Base-by-base conservation (phyloP, 1,140 invertebrate species). In the Colletes gigas region DNA sequence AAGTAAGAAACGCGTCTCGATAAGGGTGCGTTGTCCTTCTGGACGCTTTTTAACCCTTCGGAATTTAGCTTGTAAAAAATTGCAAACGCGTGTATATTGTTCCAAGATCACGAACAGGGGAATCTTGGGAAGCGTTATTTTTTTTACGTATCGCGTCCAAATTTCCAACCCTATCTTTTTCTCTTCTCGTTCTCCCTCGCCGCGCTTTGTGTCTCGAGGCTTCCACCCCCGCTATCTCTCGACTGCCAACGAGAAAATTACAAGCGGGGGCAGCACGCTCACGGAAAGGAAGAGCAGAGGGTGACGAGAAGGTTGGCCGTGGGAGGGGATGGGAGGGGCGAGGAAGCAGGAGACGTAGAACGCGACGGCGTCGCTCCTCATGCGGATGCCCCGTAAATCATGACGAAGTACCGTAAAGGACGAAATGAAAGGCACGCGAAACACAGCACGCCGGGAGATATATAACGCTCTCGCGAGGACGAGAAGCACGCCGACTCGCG, bases 371-470 rank as follows among this genome's bases (percentile, higher is more conserved):
- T 84, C 78, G 84, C 83, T 87, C 82, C 63, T 87, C 86, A 82
- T 86, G 86, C 84, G 86, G 86, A 88, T 88, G 84, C 67, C 59
- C 80, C 86, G 83, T 88, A 88, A 88, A 88, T 88, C 86, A 87
- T 88, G 85, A 88, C 85, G 82, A 84, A 88, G 85, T 84, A 87
- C 86, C 86, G 85, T 88, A 87, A 88, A 88, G 85, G 79, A 88
- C 75, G 86, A 88, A 88, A 87, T 75, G 86, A 88, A 84, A 87
- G 86, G 73, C 85, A 88, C 83, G 85, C 85, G 85, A 88, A 86
- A 88, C 81, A 85, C 72, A 76, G 77, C 21, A 62, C 47, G n/a
- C 21, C 0, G 44, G 47, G 30, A 59, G 63, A 81, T 85, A 83
- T 85, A 83, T 84, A 78, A 78, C 47, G 75, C 57, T 62, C 66